phyloP scores from a whole-genome alignment of 1,140 invertebrate genomes.

The Leucophenga varia region DNA sequence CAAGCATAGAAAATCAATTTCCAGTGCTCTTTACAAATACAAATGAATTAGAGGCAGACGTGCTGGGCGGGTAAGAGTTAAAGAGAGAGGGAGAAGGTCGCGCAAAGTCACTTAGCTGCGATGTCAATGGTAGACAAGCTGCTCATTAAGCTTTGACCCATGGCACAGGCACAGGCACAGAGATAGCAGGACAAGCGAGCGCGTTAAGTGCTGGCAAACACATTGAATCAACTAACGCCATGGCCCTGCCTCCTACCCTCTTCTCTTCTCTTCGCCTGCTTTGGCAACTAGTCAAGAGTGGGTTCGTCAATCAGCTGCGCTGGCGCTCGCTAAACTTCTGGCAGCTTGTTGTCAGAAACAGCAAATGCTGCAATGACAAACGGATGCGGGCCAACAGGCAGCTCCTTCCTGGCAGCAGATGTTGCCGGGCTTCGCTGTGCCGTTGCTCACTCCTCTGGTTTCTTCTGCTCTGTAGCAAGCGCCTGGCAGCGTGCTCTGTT shows the following conservation, averaged over 20 bases:
- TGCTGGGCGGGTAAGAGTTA: too few relatives aligned
- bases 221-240: slow-evolving; percentile 13
- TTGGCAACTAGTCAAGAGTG: slow-evolving; percentile 18
- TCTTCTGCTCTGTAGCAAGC: slow-evolving; percentile 1
- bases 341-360: slow-evolving; percentile 44
- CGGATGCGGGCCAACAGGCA: slow-evolving; percentile 31
- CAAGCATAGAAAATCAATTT: slow-evolving; percentile 16
- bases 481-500: slow-evolving; percentile 6
- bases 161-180: slow-evolving; percentile 29
- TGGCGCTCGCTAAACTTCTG: slow-evolving; percentile 32
- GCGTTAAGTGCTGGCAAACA: slow-evolving; percentile 19
- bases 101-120: slow-evolving; percentile 36
- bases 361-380: slow-evolving; percentile 46
- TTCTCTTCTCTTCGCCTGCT: slow-evolving; percentile 18
- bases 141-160: slow-evolving; percentile 46
- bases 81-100: too few relatives aligned
- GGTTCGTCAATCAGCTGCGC: slow-evolving; percentile 36
- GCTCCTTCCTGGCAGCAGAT: slow-evolving; percentile 25
- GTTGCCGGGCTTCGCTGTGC: too few relatives aligned
- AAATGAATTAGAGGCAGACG: slow-evolving; percentile 25
- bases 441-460: slow-evolving; percentile 2
- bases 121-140: slow-evolving; percentile 46
- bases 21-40: slow-evolving; percentile 14
- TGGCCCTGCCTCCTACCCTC: slow-evolving; percentile 3
- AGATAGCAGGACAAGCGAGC: slow-evolving; percentile 31